A percentile compares a stretch with the other conserved stretches of the same genome.
These are phyloP conservation scores for Peromyscus leucopus DNA, from an alignment of 2,113 vertebrate genomes.

Conservation along the genomic window DNA sequence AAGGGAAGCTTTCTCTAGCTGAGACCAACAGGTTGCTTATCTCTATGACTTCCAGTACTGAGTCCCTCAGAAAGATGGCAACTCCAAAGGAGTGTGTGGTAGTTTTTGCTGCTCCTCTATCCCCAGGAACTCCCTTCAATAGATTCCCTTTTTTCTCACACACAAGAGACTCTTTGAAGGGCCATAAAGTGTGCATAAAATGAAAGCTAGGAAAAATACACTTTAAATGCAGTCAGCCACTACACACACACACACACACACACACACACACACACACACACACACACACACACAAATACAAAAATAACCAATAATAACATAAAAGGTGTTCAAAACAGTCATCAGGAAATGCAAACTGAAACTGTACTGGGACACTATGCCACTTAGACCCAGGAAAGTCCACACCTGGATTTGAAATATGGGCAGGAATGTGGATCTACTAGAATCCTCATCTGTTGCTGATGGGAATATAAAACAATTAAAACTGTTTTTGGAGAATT, in stretches of 20 bases:
- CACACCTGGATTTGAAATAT: neutral
- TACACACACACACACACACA: neutral
- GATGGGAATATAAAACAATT: neutral
- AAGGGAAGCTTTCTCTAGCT: slow-evolving; percentile 63
- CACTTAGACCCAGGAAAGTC: neutral
- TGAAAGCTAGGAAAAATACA: neutral
- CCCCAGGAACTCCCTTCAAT: neutral
- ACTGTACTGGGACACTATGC: neutral
- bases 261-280: neutral
- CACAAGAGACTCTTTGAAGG: neutral
- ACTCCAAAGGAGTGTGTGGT: neutral
- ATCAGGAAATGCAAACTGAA: neutral
- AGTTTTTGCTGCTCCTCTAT: neutral
- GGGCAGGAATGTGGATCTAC: neutral
- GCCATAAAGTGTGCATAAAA: neutral
- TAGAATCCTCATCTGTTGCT: neutral
- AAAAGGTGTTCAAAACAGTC: neutral
- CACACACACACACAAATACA: neutral
- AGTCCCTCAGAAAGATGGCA: neutral
- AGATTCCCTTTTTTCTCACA: neutral
- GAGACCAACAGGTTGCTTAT: slow-evolving; percentile 56
- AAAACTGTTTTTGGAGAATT: neutral
- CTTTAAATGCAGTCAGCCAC: neutral
- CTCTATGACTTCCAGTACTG: neutral
- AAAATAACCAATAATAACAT: neutral